Conservation (phyloP, 2,113 vertebrate genomes). For the Bujurquina vittata region DNA sequence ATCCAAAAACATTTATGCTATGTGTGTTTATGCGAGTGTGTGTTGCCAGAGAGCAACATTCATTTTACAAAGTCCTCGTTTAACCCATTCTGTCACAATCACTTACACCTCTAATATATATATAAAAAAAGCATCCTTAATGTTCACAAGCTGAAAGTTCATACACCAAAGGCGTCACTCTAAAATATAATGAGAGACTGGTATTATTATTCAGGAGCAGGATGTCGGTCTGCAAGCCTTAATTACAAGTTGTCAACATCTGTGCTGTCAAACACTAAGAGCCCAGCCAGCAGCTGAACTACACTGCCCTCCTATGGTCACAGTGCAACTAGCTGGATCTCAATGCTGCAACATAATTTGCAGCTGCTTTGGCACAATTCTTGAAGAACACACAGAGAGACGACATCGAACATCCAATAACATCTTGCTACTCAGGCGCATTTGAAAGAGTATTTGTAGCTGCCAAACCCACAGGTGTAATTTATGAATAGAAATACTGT, state of each 20-base stretch:
- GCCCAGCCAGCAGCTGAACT: neutral
- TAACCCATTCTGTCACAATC: constrained; percentile 12
- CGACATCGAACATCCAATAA: neutral
- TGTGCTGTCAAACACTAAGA: neutral
- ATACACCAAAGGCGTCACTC: constrained; percentile 9
- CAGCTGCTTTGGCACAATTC: neutral
- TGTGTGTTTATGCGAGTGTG: neutral
- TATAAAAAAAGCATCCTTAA: neutral
- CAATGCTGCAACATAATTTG: neutral
- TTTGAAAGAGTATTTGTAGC: neutral
- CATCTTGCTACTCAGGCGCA: neutral
- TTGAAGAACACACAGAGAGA: neutral
- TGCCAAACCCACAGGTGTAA: neutral
- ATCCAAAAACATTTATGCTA: constrained; percentile 8
- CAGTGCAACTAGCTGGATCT: neutral
- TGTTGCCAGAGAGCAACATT: neutral
- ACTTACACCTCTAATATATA: neutral
- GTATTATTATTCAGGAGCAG: constrained; percentile 14
- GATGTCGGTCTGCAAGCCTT: neutral
- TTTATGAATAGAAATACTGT: neutral
- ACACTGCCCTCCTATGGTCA: constrained; percentile 57
- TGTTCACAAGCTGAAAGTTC: neutral
- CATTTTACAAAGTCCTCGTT: constrained; percentile 1
- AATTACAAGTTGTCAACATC: constrained; percentile 9
- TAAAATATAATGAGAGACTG: neutral